phyloP scores from a whole-genome alignment of 2,888 invertebrate genomes.

The Cephus pygmeus region DNA sequence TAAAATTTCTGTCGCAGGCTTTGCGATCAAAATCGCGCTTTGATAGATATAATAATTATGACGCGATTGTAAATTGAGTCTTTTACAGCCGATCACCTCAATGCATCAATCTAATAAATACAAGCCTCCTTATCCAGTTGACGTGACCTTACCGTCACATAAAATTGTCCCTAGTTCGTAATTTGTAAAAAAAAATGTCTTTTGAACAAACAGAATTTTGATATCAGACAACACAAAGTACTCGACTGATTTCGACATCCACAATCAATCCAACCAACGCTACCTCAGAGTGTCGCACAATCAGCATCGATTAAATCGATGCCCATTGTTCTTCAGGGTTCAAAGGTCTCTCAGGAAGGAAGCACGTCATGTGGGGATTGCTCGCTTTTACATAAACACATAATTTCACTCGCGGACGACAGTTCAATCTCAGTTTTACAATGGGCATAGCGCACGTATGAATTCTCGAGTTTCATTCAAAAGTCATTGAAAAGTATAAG shows the following conservation, averaged over 20 bases:
- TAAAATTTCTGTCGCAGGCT: too few relatives aligned
- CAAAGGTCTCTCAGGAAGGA: slow-evolving; percentile 19
- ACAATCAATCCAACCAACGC: neutral
- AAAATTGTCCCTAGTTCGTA: neutral
- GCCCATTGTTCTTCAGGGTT: slow-evolving; percentile 18
- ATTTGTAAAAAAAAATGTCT: neutral
- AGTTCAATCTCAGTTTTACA: neutral
- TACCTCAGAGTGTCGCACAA: neutral
- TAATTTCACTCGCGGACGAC: neutral
- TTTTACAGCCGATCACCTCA: neutral
- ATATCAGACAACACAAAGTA: neutral
- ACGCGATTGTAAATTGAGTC: neutral
- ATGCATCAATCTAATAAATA: neutral
- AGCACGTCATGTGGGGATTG: slow-evolving; percentile 6
- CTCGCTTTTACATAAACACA: neutral
- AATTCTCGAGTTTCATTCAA: neutral
- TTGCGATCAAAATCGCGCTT: neutral
- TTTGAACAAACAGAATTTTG: neutral
- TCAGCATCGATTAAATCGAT: slow-evolving; percentile 10
- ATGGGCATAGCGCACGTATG: neutral
- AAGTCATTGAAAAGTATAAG: neutral
- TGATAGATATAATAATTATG: neutral
- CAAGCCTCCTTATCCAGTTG: neutral
- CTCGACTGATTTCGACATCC: neutral
- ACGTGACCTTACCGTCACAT: neutral